Conservation (phyloP, 2,113 vertebrate species). For the Muntiacus reevesi region DNA sequence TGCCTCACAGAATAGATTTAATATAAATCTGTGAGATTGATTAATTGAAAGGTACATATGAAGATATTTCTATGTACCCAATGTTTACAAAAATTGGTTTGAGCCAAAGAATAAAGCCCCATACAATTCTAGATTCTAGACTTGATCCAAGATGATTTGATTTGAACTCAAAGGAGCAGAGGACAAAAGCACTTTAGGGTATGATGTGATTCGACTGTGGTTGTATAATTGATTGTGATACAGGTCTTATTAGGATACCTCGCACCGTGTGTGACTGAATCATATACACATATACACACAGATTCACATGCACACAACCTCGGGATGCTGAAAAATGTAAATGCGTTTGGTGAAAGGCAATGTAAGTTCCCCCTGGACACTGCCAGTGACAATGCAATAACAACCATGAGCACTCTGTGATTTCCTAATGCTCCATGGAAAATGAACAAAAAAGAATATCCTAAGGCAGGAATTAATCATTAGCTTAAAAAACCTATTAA, state of each 20-base stretch:
- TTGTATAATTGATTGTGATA: constrained; percentile 72
- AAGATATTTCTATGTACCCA: background rate
- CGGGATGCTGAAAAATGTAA: constrained; percentile 51
- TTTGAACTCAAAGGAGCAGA: constrained; percentile 71
- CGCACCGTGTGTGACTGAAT: constrained; percentile 63
- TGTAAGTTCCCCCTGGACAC: constrained; percentile 5
- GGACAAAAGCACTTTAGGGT: constrained; percentile 59
- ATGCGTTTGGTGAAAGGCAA: constrained; percentile 59
- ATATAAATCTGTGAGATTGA: background rate
- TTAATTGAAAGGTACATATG: background rate
- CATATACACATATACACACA: background rate
- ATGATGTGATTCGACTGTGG: constrained; percentile 62
- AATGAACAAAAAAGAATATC: background rate
- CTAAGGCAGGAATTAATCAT: background rate
- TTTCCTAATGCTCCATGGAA: background rate
- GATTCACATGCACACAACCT: background rate
- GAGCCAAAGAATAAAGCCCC: constrained; percentile 35
- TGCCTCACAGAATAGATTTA: background rate
- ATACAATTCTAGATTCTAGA: constrained; percentile 35
- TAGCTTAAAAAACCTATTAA: background rate
- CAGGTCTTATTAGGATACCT: constrained; percentile 70
- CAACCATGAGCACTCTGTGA: background rate
- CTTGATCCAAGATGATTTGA: constrained; percentile 60
- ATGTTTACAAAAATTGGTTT: constrained; percentile 46
- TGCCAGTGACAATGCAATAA: background rate